phyloP scores from a whole-genome alignment of 2,113 vertebrate species.

The Girardinichthys multiradiatus region DNA sequence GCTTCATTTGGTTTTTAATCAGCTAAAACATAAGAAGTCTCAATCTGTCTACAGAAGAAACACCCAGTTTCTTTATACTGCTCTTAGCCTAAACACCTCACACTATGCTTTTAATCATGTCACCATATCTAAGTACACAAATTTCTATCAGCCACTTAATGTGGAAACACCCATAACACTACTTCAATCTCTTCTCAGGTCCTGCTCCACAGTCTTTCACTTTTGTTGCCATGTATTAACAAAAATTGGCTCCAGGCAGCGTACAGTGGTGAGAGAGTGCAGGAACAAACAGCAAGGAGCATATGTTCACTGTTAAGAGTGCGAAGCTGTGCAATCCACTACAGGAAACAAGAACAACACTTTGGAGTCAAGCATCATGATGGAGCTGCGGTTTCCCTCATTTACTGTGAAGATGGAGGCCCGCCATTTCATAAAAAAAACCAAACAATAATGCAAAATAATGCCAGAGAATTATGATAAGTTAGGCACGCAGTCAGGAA shows the following conservation, averaged over 20 bases:
- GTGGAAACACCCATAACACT: conserved; percentile 21
- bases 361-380: conserved; percentile 18
- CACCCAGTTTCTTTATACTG: not conserved
- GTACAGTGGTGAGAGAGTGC: conserved; percentile 32
- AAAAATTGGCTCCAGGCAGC: conserved; percentile 41
- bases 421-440: conserved; percentile 1
- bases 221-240: conserved; percentile 43
- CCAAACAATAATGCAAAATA: not conserved
- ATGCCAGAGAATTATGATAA: conserved; percentile 1
- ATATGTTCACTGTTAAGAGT: conserved; percentile 28
- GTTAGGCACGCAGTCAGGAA: not conserved
- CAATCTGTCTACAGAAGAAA: too few relatives aligned
- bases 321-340: conserved; percentile 10
- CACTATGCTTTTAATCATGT: conserved; percentile 4
- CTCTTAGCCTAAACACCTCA: not conserved
- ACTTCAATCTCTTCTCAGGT: conserved; percentile 11
- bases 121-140: conserved; percentile 1
- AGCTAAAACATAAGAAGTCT: not conserved
- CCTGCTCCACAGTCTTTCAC: conserved; percentile 19
- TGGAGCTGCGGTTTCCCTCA: conserved; percentile 9
- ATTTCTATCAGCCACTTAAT: conserved; percentile 19
- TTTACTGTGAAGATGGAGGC: conserved; percentile 16
- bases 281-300: conserved; percentile 36
- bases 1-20: conserved; percentile 1
- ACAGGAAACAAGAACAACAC: conserved; percentile 7